Evolutionary conservation across 2,888 invertebrate species (phyloP).

Genomic region (Drosophila glabriapex): DNA sequence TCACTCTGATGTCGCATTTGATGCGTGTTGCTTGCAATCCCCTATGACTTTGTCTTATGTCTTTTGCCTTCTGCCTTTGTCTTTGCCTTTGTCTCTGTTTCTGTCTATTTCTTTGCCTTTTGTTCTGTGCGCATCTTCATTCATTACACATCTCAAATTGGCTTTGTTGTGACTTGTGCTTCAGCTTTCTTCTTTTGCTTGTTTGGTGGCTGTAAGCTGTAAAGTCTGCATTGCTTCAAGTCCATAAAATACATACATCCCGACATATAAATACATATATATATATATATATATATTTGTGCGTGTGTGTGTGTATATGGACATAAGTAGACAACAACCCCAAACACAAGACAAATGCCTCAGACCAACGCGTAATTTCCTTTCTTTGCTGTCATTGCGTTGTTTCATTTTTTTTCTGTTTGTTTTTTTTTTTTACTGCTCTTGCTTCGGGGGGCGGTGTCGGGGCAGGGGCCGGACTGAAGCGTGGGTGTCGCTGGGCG

Average conservation of each 20-base stretch:
- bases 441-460: neutral
- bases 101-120: slow-evolving; percentile 9
- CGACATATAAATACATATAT: neutral
- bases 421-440: slow-evolving; percentile 22
- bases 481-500: slow-evolving; percentile 37
- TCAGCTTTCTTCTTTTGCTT: slow-evolving; percentile 34
- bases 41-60: neutral
- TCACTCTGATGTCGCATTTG: slow-evolving; percentile 14
- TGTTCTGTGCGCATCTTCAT: slow-evolving; percentile 52
- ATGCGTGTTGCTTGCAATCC: slow-evolving; percentile 14
- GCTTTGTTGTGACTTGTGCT: slow-evolving; percentile 68
- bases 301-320: neutral
- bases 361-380: slow-evolving; percentile 67
- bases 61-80: neutral
- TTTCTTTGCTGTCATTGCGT: slow-evolving; percentile 31
- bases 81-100: slow-evolving; percentile 8
- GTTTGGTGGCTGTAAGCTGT: slow-evolving; percentile 63
- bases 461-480: neutral
- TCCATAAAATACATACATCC: slow-evolving; percentile 42
- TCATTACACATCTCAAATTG: slow-evolving; percentile 70
- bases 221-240: slow-evolving; percentile 77
- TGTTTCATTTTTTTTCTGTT: slow-evolving; percentile 7
- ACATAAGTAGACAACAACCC: slow-evolving; percentile 44
- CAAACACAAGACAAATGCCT: slow-evolving; percentile 39
- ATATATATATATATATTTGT: slow-evolving; percentile 11